Conservation (phyloP, 2,888 invertebrate species). For the Auanema sp. region DNA sequence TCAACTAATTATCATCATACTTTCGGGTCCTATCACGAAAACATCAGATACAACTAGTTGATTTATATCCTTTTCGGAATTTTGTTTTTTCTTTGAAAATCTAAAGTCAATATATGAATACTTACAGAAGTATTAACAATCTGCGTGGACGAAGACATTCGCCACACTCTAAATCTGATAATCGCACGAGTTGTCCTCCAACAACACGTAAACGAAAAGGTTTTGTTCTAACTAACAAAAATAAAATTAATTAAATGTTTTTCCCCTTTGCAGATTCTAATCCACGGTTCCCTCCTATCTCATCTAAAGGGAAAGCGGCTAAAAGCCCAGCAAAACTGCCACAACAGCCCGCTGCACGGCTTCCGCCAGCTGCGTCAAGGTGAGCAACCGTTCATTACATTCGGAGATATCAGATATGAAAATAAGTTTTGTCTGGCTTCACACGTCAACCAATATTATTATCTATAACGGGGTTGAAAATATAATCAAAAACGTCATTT, state of each 20-base stretch:
- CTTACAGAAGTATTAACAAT: slow-evolving; percentile 37
- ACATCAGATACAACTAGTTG: slow-evolving; percentile 9
- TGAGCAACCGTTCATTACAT: too few species aligned
- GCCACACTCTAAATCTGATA: slow-evolving; percentile 22
- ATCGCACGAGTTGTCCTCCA: slow-evolving; percentile 39
- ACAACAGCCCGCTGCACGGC: slow-evolving; percentile 20
- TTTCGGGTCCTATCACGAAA: slow-evolving; percentile 22
- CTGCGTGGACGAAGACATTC: slow-evolving; percentile 35
- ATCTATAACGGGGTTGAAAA: not conserved
- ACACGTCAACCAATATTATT: slow-evolving; percentile 18
- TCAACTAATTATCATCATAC: slow-evolving; percentile 9
- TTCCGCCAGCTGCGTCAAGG: slow-evolving; percentile 10
- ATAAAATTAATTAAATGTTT: not conserved
- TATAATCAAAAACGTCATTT: not conserved
- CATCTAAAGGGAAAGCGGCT: slow-evolving; percentile 11
- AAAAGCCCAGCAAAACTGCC: slow-evolving; percentile 12
- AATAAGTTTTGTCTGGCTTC: slow-evolving; percentile 23
- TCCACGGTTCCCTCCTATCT: slow-evolving; percentile 42
- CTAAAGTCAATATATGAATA: slow-evolving; percentile 2
- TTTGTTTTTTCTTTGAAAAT: slow-evolving; percentile 14
- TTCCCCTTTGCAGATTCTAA: slow-evolving; percentile 32
- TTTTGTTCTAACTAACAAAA: not conserved
- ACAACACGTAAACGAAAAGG: slow-evolving; percentile 36
- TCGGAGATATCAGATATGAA: slow-evolving; percentile 11
- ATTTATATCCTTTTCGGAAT: slow-evolving; percentile 13